These are phyloP conservation scores for Endotricha flammealis DNA, from an alignment of 2,888 invertebrate species.

Conservation along the genomic window DNA sequence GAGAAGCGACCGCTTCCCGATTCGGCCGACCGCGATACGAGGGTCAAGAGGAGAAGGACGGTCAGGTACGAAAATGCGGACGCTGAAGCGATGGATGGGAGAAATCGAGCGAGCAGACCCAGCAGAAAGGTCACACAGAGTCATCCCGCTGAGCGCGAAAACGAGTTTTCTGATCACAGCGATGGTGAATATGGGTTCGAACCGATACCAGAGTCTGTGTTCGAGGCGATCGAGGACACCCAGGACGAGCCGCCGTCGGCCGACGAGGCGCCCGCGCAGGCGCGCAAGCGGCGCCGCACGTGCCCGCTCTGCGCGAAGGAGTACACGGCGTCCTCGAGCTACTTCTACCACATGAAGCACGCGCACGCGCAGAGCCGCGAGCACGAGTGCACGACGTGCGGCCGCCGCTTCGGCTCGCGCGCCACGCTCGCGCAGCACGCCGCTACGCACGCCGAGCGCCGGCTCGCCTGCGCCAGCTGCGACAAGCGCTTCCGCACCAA, in stretches of 20 bases:
- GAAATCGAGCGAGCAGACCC: too few relatives aligned
- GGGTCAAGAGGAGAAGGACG: too few relatives aligned
- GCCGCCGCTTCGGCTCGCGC: slow-evolving; percentile 62
- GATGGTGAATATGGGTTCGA: slow-evolving; percentile 41
- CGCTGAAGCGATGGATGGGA: not conserved
- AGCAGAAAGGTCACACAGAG: too few relatives aligned
- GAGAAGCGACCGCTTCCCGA: too few relatives aligned
- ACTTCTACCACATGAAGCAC: slow-evolving; percentile 74
- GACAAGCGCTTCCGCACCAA: slow-evolving; percentile 66
- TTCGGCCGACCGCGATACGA: slow-evolving; percentile 8
- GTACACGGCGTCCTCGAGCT: slow-evolving; percentile 65
- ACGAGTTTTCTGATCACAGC: slow-evolving; percentile 47
- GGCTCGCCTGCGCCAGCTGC: slow-evolving; percentile 63
- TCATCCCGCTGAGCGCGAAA: too few relatives aligned
- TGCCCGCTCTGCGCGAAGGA: slow-evolving; percentile 69
- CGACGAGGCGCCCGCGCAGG: slow-evolving; percentile 7
- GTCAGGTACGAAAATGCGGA: slow-evolving; percentile 2
- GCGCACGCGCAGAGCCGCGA: slow-evolving; percentile 61
- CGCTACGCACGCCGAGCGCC: slow-evolving; percentile 58
- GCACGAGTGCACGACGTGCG: slow-evolving; percentile 69
- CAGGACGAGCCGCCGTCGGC: slow-evolving; percentile 29
- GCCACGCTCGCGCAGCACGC: slow-evolving; percentile 62
- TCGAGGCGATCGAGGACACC: slow-evolving; percentile 50
- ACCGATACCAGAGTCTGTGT: slow-evolving; percentile 46
- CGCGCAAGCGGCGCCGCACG: slow-evolving; percentile 40